Evolutionary conservation across 2,113 vertebrate genomes (phyloP), one percentile per base, ranked within the genome.

Genomic region (Butorides virescens): DNA sequence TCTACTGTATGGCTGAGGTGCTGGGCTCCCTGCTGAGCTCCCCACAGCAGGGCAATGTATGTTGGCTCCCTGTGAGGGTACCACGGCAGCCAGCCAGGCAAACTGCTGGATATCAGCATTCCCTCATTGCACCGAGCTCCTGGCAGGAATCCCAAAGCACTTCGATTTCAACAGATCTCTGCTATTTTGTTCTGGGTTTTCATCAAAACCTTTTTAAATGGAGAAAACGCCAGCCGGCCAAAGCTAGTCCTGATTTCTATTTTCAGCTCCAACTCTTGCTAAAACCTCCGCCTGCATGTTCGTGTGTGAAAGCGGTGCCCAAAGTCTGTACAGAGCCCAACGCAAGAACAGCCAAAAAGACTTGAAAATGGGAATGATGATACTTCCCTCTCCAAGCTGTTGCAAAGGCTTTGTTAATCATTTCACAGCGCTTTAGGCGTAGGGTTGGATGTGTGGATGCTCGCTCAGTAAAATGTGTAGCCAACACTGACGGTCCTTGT

Each of bases 21-120:
- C 56, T 1, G 1, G 12, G 36, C 47, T 86, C 65, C 59, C 12
- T 52, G 75, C 34, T 34, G 34, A 11, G n/a, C 13, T 76, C 71
- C 71, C 13, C 2, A 3, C 0, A 15, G 62, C 67, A 63, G 61
- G 36, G 26, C 2, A 1, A 32, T 29, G 76, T 25, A 4, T 9
- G 19, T 19, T 34, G 74, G 52, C 68, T 76, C 10, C 50, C 21
- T n/a, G 30, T 49, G 39, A 59, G 47, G 65, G 15, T 32, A 20
- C 62, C 74, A 17, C 9, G 6, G 26, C 58, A 86, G 55, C 49
- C 75, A 68, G 42, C 13, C 63, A 71, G 10, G 1, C 55, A 36
- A 49, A 50, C 29, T 15, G 17, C 52, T 46, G 32, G 74, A 1
- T 44, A 26, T n/a, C 63, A 52, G 12, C 10, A 0, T 67, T 88